phyloP scores from a whole-genome alignment of 53 echinoderm and acorn worm genomes.

The Temnopleurus reevesii region DNA sequence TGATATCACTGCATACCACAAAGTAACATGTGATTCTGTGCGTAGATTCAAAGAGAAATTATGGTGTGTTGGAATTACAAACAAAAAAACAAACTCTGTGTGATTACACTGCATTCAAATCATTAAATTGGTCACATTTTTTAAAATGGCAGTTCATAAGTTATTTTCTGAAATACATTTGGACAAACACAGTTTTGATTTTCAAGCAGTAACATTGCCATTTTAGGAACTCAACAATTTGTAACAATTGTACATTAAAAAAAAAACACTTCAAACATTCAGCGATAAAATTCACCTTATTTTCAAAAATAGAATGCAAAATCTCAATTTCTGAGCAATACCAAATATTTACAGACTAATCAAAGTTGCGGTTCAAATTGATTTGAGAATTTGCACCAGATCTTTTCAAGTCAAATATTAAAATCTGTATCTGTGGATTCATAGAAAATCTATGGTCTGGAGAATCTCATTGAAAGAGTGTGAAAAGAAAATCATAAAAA shows the following conservation, averaged over 20 bases:
- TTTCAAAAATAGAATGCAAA: conserved; percentile 23
- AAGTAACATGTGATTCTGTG: neutral
- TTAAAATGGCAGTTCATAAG: neutral
- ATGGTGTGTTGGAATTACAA: neutral
- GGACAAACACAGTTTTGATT: neutral
- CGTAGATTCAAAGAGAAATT: neutral
- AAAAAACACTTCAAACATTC: neutral
- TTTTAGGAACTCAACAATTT: neutral
- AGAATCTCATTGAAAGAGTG: no score
- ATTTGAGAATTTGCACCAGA: neutral
- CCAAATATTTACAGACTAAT: neutral
- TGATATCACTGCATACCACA: neutral
- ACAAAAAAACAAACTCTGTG: neutral
- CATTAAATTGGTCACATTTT: neutral
- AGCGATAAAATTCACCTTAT: neutral
- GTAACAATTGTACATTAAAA: no score
- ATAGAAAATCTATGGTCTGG: no score
- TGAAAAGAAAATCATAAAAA: no score
- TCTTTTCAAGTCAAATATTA: no score
- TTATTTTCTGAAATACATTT: neutral
- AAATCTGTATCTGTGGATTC: no score
- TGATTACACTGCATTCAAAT: conserved; percentile 5
- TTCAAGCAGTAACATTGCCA: neutral
- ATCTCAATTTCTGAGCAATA: neutral
- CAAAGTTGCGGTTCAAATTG: neutral